Base-by-base conservation (phyloP, 2,888 invertebrate genomes). In the Agriotes lineatus region DNA sequence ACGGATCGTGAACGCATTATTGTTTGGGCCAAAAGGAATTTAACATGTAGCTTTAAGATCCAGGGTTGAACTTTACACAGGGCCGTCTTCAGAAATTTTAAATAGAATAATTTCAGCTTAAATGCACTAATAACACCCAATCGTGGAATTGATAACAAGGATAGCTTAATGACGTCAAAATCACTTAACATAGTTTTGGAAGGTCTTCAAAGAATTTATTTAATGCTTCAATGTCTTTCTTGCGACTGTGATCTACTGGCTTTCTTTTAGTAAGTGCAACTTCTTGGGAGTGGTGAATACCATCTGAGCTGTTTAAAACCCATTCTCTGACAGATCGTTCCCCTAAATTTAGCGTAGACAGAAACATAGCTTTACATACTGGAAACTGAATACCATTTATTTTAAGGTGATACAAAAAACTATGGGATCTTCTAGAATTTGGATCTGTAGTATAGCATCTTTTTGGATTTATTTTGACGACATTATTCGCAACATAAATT, bases 361-460 rank as follows among this genome's bases (percentile, higher is more conserved):
- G 44, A 44, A 44, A 44, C 44, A 44, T 44, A 2, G 7, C 18
- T 16, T 44, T 44, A 10, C 48, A 48, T 20, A 48, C 22, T n/a
- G 48, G 48, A 48, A 20, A 48, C 48, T 19, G 19, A 14, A 3
- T 44, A 18, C 18, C 18, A 44, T 16, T 44, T 44, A 44, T 44
- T 12, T 44, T 44, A 9, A 48, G 20, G 20, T 20, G 20, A 19
- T 16, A 48, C 20, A 48, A 19, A 19, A 19, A 48, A 48, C 48
- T 48, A 48, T 48, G 48, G 4, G 48, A 48, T 20, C 20, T 48
- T 48, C 20, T 48, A 19, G 48, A 35, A 35, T 35, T 35, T 35
- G 35, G 35, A 9, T 48, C 48, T n/a, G 3, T 48, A 20, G 48
- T 48, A 19, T 48, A 48, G 20, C 48, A 22, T 19, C 48, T 48